A percentile compares a stretch with the other conserved stretches of the same genome.
Conservation (phyloP, 2,113 vertebrate species). For the Nothoprocta perdicaria region DNA sequence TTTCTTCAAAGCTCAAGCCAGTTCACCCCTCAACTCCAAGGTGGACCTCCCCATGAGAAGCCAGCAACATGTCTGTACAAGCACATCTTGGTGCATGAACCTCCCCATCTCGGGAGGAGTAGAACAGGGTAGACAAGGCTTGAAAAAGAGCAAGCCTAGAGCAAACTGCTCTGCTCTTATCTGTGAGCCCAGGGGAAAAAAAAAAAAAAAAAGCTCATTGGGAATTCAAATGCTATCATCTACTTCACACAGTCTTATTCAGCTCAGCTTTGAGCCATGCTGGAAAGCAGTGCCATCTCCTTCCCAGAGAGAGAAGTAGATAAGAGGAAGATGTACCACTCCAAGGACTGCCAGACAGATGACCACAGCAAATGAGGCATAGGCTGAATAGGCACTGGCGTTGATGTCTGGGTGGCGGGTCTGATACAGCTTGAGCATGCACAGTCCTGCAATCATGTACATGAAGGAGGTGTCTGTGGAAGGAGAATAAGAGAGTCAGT, state of each 20-base stretch:
- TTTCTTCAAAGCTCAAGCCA: neutral
- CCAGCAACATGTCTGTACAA: neutral
- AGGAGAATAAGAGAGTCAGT: neutral
- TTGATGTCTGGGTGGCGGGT: constrained; percentile 86
- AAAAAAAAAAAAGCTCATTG: neutral
- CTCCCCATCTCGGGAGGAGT: neutral
- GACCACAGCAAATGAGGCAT: constrained; percentile 82
- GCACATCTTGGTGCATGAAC: neutral
- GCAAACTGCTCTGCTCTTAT: neutral
- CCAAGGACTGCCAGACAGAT: constrained; percentile 83
- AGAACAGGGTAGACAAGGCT: neutral
- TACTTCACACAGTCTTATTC: neutral
- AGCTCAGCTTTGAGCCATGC: neutral
- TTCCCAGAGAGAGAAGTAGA: neutral
- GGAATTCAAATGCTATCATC: neutral
- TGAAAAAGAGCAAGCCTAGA: neutral
- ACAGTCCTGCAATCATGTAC: constrained; percentile 86
- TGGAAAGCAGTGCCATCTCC: neutral
- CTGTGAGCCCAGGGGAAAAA: neutral
- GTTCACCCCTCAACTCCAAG: neutral
- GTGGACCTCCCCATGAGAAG: neutral
- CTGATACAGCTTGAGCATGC: constrained; percentile 88
- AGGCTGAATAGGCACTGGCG: constrained; percentile 83
- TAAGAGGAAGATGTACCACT: constrained; percentile 75
- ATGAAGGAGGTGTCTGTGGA: constrained; percentile 84